Conservation (phyloP, 2,888 invertebrate species). For the Eupithecia inturbata region DNA sequence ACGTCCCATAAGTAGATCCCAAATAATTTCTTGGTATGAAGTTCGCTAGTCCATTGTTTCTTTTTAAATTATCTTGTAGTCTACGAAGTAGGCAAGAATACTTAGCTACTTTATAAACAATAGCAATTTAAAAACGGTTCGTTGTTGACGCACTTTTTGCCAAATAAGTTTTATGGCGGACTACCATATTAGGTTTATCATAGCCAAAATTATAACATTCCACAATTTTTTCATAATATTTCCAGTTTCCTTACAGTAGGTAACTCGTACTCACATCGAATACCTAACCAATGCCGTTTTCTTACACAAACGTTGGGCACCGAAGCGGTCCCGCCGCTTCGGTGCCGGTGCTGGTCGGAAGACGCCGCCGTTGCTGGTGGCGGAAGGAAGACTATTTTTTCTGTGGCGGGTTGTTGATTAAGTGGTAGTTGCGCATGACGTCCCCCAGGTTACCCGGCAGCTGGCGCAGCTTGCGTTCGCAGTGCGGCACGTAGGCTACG, state of each 20-base stretch:
- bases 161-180: neutral
- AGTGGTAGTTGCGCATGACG: conserved; percentile 82
- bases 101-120: neutral
- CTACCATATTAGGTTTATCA: neutral
- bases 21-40: neutral
- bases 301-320: neutral
- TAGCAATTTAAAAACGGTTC: neutral
- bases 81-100: neutral
- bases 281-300: neutral
- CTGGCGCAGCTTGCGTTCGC: conserved; percentile 88
- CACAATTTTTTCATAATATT: neutral
- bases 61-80: neutral
- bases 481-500: conserved; percentile 88
- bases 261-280: neutral
- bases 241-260: neutral
- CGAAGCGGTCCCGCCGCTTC: no score
- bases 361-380: no score
- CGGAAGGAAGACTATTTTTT: neutral
- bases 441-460: conserved; percentile 89
- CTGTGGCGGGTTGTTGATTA: conserved; percentile 44
- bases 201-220: neutral
- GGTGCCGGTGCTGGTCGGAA: no score
- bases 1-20: neutral
- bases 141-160: neutral
- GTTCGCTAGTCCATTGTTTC: neutral